phyloP scores from a whole-genome alignment of 2,888 invertebrate species.

The Dicroscelio sp. region DNA sequence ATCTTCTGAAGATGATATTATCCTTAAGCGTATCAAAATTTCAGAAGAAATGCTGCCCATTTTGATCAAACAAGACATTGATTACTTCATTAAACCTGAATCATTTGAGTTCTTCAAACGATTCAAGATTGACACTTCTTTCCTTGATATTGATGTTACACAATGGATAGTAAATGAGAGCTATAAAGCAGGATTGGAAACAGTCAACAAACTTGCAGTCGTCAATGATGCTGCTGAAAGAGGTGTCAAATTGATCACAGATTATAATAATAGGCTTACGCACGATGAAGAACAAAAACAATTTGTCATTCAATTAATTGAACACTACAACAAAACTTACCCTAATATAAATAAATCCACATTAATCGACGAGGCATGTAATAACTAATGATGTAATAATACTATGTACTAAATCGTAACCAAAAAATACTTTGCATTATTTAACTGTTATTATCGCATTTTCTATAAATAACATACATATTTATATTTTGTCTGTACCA shows the following conservation, averaged over 20 bases:
- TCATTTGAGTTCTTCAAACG: neutral
- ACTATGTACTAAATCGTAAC: too few species aligned
- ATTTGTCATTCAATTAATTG: slow-evolving; percentile 11
- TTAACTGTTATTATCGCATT: too few species aligned
- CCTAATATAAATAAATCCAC: neutral
- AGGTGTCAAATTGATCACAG: slow-evolving; percentile 48
- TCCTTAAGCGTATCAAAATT: slow-evolving; percentile 32
- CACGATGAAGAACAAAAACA: slow-evolving; percentile 56
- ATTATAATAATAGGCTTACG: slow-evolving; percentile 51
- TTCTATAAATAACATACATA: too few species aligned
- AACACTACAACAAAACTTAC: slow-evolving; percentile 14
- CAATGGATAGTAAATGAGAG: slow-evolving; percentile 40
- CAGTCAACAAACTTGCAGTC: too few species aligned
- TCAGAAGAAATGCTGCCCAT: neutral
- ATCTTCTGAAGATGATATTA: slow-evolving; percentile 4
- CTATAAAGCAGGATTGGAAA: slow-evolving; percentile 42
- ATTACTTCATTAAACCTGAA: slow-evolving; percentile 24
- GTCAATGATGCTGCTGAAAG: slow-evolving; percentile 65
- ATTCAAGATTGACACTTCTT: slow-evolving; percentile 46
- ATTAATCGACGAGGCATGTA: too few species aligned
- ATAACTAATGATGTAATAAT: too few species aligned
- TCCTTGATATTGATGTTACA: slow-evolving; percentile 46
- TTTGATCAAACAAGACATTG: slow-evolving; percentile 5
- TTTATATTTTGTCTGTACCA: too few species aligned
- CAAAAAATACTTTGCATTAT: too few species aligned